Conservation (phyloP, 2,113 vertebrate species). For the Etheostoma spectabile region DNA sequence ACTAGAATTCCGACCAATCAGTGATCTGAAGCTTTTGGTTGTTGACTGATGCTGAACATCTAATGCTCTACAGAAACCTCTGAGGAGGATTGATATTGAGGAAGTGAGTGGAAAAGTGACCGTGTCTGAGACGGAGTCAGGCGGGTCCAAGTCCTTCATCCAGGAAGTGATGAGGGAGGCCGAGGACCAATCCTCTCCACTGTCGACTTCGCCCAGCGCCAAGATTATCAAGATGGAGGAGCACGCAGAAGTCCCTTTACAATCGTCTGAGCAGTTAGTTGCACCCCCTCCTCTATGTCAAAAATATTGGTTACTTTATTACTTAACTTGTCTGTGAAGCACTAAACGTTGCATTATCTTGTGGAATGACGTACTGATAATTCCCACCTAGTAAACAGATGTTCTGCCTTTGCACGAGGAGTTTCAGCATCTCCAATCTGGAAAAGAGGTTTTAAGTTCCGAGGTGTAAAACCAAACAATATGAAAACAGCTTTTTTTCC, state of each 20-base stretch:
- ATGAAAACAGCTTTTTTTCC: no score
- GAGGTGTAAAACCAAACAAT: no score
- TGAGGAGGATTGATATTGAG: constrained; percentile 90
- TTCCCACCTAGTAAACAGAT: neutral
- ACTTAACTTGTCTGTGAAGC: neutral
- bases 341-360: neutral
- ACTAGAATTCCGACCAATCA: rapidly evolving
- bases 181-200: constrained; percentile 45
- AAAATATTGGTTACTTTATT: no score
- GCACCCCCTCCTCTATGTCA: neutral
- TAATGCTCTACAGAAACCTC: constrained; percentile 86
- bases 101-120: constrained; percentile 85
- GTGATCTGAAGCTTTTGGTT: neutral
- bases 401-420: neutral
- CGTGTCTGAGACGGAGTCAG: constrained; percentile 32
- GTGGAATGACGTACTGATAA: no score
- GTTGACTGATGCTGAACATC: neutral
- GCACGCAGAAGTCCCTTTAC: constrained; percentile 66
- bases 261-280: constrained; percentile 76
- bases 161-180: constrained; percentile 40
- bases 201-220: constrained; percentile 83
- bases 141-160: neutral
- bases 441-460: no score
- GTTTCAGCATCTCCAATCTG: no score
- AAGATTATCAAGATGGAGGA: constrained; percentile 96